Percentiles rank a stretch among this genome's conserved stretches.
These are phyloP conservation scores for Picus viridis DNA, from an alignment of 2,797 vertebrate genomes.

Conservation along the genomic window DNA sequence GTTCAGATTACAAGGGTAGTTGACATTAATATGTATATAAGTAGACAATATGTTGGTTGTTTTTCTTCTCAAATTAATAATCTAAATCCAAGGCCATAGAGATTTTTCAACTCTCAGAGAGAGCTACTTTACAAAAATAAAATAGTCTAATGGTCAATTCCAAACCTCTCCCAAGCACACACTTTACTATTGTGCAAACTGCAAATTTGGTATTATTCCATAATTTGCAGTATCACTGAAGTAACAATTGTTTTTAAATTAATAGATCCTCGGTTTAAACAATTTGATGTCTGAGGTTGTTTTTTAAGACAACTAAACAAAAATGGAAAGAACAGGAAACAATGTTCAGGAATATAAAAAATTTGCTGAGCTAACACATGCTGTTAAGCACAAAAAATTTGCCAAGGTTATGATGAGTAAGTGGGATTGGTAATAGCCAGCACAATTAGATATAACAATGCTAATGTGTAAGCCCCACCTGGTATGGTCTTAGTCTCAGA, in stretches of 20 bases:
- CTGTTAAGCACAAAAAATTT: neutral
- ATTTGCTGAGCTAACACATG: neutral
- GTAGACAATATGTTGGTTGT: slow-evolving; percentile 61
- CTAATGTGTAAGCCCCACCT: neutral
- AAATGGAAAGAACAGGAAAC: neutral
- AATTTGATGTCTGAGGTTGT: neutral
- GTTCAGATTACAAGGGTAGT: slow-evolving; percentile 76
- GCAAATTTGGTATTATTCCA: neutral
- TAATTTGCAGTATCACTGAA: neutral
- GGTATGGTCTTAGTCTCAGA: neutral
- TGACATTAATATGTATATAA: slow-evolving; percentile 72
- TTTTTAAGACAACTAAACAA: neutral
- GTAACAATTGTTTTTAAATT: neutral
- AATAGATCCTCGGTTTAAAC: neutral
- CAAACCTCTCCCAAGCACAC: neutral
- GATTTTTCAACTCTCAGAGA: slow-evolving; percentile 20
- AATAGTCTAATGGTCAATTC: neutral
- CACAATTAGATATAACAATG: neutral
- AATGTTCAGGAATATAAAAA: neutral
- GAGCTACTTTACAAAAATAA: neutral
- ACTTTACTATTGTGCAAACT: neutral
- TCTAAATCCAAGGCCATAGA: slow-evolving; percentile 58
- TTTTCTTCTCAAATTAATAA: slow-evolving; percentile 69
- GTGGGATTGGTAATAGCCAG: neutral
- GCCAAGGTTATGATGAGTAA: neutral